Percentiles rank a stretch among this genome's conserved stretches.
Evolutionary conservation across 1,140 invertebrate genomes (phyloP).

Genomic region (Matsumurasca onukii): DNA sequence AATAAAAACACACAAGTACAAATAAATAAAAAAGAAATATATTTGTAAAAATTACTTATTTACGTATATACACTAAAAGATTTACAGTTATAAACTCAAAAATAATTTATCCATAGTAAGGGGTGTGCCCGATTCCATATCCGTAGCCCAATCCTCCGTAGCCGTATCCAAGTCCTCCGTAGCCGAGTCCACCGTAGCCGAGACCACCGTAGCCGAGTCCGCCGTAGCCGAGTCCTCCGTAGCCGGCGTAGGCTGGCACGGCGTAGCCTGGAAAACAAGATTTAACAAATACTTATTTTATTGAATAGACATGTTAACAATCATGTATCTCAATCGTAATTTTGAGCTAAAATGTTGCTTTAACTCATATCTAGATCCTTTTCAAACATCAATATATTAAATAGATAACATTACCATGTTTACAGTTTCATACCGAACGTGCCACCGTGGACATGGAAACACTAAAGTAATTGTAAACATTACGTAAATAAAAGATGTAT

Average conservation of each 20-base stretch:
- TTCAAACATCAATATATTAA: too few relatives aligned
- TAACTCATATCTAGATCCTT: too few relatives aligned
- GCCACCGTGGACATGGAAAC: too few relatives aligned
- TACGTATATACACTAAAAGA: not conserved
- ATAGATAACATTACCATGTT: too few relatives aligned
- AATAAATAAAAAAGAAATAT: constrained; percentile 20
- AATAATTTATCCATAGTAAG: constrained; percentile 10
- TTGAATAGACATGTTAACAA: too few relatives aligned
- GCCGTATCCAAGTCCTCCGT: constrained; percentile 16
- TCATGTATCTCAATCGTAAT: too few relatives aligned
- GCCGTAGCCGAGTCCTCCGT: constrained; percentile 20
- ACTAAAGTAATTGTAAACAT: too few relatives aligned
- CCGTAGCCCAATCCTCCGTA: not conserved
- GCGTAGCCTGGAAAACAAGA: not conserved
- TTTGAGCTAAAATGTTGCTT: too few relatives aligned
- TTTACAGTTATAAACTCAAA: not conserved
- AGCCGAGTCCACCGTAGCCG: constrained; percentile 19
- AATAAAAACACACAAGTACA: not conserved
- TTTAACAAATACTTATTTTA: too few relatives aligned
- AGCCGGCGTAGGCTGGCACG: constrained; percentile 5
- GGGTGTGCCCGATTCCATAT: not conserved
- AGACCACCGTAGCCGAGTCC: constrained; percentile 21
- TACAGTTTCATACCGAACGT: too few relatives aligned
- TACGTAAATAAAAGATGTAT: too few relatives aligned
- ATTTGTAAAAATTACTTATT: constrained; percentile 10